Evolutionary conservation across 2,113 vertebrate genomes (phyloP).

Genomic region (Brachyhypopomus gauderio): DNA sequence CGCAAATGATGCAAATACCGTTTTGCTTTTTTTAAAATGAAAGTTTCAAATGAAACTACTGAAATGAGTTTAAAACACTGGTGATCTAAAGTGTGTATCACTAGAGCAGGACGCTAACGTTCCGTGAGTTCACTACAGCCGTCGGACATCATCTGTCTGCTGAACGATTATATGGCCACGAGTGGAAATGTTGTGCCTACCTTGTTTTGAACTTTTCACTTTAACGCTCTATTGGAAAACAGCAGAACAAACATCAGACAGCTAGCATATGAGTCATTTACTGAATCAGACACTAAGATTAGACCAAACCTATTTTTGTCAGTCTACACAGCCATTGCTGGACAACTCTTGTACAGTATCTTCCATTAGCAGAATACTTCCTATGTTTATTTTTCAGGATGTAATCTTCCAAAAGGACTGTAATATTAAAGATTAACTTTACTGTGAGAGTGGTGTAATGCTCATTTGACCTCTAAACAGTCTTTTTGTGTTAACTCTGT

Average conservation of each 20-base stretch:
- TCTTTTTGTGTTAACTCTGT: too few species aligned
- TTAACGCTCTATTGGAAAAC: constrained; percentile 68
- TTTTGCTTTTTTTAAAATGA: too few species aligned
- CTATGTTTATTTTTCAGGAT: not conserved
- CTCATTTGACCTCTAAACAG: not conserved
- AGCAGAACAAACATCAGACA: constrained; percentile 17
- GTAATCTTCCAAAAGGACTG: not conserved
- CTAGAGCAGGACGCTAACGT: not conserved
- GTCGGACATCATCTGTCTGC: not conserved
- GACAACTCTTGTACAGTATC: not conserved
- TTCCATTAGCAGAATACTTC: not conserved
- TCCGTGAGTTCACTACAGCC: not conserved
- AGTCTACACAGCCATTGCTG: not conserved
- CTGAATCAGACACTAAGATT: constrained; percentile 12
- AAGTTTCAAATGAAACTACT: too few species aligned
- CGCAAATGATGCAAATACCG: too few species aligned
- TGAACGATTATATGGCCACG: not conserved
- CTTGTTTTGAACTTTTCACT: constrained; percentile 63
- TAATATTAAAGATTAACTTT: not conserved
- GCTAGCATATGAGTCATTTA: constrained; percentile 4
- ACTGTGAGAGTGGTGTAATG: not conserved
- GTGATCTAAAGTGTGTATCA: too few species aligned
- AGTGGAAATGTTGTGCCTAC: constrained; percentile 59
- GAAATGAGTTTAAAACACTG: too few species aligned
- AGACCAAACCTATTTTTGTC: not conserved